These are phyloP conservation scores for Sebastes nivosus DNA, from an alignment of 2,797 vertebrate genomes.

Conservation along the genomic window DNA sequence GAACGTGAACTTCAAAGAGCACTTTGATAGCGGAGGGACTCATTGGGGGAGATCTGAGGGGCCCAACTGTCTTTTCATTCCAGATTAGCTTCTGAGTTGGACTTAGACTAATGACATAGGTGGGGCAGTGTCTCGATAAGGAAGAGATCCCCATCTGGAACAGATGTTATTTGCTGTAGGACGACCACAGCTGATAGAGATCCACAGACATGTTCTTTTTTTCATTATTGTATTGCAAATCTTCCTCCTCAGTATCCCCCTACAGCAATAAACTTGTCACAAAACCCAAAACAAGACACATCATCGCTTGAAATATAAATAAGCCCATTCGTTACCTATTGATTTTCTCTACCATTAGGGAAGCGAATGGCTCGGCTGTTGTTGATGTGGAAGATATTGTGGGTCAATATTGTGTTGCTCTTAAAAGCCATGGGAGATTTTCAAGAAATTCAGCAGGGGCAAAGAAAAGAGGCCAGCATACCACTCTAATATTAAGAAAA, in stretches of 20 bases:
- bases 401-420: conserved; percentile 75
- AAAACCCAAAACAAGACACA: conserved; percentile 76
- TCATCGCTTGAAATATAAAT: conserved; percentile 77
- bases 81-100: conserved; percentile 68
- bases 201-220: conserved; percentile 16
- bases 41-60: conserved; percentile 74
- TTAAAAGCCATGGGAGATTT: conserved; percentile 76
- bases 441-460: conserved; percentile 47
- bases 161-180: conserved; percentile 61
- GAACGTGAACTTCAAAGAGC: conserved; percentile 79
- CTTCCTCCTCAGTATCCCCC: conserved; percentile 8
- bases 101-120: conserved; percentile 74
- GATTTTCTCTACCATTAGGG: conserved; percentile 76
- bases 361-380: conserved; percentile 62
- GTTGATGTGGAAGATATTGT: conserved; percentile 73
- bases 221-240: conserved; percentile 34
- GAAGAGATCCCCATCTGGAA: conserved; percentile 61
- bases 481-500: conserved; percentile 70
- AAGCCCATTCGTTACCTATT: conserved; percentile 78
- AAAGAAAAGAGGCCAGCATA: conserved; percentile 55
- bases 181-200: conserved; percentile 53
- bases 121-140: conserved; percentile 65
- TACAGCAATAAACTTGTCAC: conserved; percentile 72
- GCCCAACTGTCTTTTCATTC: conserved; percentile 75
- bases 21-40: conserved; percentile 76